Conservation (phyloP, 2,113 vertebrate species). For the Laterallus jamaicensis region DNA sequence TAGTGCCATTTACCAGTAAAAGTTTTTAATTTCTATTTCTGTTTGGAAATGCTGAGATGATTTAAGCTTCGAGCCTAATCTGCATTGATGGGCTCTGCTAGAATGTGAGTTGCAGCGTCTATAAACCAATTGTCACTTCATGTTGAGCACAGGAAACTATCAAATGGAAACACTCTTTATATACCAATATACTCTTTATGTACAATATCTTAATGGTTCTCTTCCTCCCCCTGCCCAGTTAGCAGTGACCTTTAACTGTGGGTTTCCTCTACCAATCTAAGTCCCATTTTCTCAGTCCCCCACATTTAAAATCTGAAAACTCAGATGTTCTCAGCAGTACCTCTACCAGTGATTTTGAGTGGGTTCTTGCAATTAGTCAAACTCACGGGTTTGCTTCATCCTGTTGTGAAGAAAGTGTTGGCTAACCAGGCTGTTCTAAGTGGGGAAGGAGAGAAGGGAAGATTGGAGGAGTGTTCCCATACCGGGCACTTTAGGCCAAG, state of each 20-base stretch:
- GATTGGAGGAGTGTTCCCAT: not conserved
- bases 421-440: not conserved
- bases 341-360: not conserved
- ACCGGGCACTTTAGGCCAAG: not conserved
- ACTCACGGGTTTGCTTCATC: not conserved
- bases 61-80: not conserved
- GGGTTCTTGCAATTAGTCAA: not conserved
- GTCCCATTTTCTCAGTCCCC: not conserved
- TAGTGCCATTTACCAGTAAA: not conserved
- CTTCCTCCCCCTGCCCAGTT: accelerated
- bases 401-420: not conserved
- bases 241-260: not conserved
- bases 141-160: not conserved
- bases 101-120: not conserved
- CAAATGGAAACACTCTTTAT: not conserved
- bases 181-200: not conserved
- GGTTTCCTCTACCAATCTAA: not conserved
- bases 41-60: not conserved
- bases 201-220: not conserved
- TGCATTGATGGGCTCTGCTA: not conserved
- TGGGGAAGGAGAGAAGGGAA: not conserved
- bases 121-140: not conserved
- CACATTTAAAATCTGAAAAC: not conserved
- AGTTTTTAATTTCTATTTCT: not conserved
- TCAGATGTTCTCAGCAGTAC: not conserved